Evolutionary conservation across 2,888 invertebrate species (phyloP).

Genomic region (Abrostola tripartita): DNA sequence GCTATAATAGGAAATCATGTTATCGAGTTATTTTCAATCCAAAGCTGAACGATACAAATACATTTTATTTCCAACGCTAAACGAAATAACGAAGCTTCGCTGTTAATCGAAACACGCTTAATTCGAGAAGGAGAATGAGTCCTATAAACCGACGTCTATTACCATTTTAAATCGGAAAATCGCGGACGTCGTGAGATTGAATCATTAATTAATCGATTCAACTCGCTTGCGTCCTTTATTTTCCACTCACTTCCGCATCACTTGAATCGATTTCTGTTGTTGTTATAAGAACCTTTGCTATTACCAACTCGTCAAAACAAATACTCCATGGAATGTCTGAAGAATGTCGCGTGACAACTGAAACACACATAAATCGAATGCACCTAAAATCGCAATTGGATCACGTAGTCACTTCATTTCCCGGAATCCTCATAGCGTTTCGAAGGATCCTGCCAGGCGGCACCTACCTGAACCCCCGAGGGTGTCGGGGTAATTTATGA

Average conservation of each 20-base stretch:
- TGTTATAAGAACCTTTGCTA: slow-evolving; percentile 22
- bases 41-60: slow-evolving; percentile 10
- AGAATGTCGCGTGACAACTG: slow-evolving; percentile 65
- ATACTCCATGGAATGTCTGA: slow-evolving; percentile 52
- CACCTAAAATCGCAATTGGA: slow-evolving; percentile 87
- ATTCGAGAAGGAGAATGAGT: slow-evolving; percentile 38
- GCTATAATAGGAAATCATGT: slow-evolving; percentile 26
- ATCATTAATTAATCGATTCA: slow-evolving; percentile 48
- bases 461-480: slow-evolving; percentile 81
- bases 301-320: slow-evolving; percentile 45
- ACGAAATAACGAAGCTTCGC: slow-evolving; percentile 22
- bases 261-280: slow-evolving; percentile 28
- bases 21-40: slow-evolving; percentile 21
- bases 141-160: slow-evolving; percentile 40
- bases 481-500: slow-evolving; percentile 87
- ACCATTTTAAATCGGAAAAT: slow-evolving; percentile 45
- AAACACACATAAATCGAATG: slow-evolving; percentile 78
- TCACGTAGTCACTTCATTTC: slow-evolving; percentile 87
- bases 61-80: slow-evolving; percentile 12
- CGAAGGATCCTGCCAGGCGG: slow-evolving; percentile 71
- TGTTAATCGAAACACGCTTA: slow-evolving; percentile 34
- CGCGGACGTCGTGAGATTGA: slow-evolving; percentile 36
- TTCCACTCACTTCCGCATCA: slow-evolving; percentile 22
- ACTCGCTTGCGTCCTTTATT: slow-evolving; percentile 27
- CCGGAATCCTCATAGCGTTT: slow-evolving; percentile 79